Evolutionary conservation across 1,140 invertebrate genomes (phyloP).

Genomic region (Phthorimaea operculella): DNA sequence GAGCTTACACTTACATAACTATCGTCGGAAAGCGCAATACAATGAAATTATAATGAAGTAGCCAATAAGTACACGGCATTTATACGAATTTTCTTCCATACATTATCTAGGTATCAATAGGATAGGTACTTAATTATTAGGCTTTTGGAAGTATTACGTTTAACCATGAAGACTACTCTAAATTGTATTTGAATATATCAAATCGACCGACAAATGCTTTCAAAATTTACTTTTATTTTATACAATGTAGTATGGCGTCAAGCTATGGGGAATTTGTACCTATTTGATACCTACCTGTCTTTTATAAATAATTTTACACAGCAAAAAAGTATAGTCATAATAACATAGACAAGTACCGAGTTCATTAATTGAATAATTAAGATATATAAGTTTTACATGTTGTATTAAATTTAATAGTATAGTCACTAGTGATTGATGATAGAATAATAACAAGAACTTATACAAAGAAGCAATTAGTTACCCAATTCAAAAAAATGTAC

Average conservation of each 20-base stretch:
- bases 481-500: too few relatives aligned
- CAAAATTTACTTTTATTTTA: constrained; percentile 37
- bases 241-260: constrained; percentile 23
- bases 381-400: not conserved
- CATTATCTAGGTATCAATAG: constrained; percentile 50
- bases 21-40: constrained; percentile 49
- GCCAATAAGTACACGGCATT: constrained; percentile 48
- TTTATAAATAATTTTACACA: constrained; percentile 28
- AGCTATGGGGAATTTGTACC: constrained; percentile 40
- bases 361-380: constrained; percentile 16
- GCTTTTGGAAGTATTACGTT: constrained; percentile 28
- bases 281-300: constrained; percentile 44
- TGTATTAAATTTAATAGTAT: not conserved
- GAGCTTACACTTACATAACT: constrained; percentile 50
- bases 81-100: constrained; percentile 10
- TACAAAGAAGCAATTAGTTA: too few relatives aligned
- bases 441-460: not conserved
- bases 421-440: not conserved
- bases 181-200: constrained; percentile 29
- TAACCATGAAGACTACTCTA: constrained; percentile 21
- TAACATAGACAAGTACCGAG: constrained; percentile 5
- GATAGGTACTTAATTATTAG: constrained; percentile 34
- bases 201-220: constrained; percentile 45
- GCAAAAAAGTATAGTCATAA: constrained; percentile 19
- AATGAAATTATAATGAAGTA: constrained; percentile 40